Percentiles rank a stretch among this genome's conserved stretches.
Conservation (phyloP, 2,797 vertebrate genomes). For the Ptychobarbus kaznakovi region DNA sequence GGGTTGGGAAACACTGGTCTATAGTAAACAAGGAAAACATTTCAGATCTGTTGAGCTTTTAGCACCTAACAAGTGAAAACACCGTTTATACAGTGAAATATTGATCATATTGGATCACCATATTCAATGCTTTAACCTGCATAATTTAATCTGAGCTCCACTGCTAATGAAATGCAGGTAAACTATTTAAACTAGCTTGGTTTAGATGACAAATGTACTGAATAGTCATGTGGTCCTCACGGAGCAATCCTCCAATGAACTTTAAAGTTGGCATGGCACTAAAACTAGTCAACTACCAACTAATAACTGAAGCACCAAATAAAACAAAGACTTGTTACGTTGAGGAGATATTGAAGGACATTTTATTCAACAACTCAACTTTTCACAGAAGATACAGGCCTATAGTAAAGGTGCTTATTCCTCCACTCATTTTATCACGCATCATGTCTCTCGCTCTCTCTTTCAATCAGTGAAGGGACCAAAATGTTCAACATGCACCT, state of each 20-base stretch:
- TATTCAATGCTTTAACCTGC: background rate
- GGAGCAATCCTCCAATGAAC: background rate
- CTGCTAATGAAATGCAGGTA: background rate
- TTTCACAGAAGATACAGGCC: constrained; percentile 79
- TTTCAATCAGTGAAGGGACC: constrained; percentile 79
- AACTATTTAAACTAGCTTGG: background rate
- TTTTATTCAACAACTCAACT: constrained; percentile 85
- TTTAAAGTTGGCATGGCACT: background rate
- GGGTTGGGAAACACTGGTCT: too few species aligned
- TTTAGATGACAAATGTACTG: background rate
- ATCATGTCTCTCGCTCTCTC: constrained; percentile 39
- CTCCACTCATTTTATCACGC: constrained; percentile 37
- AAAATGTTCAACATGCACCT: constrained; percentile 90
- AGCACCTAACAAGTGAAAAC: background rate
- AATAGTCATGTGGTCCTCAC: background rate
- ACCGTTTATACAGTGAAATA: background rate
- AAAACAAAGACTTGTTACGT: constrained; percentile 14
- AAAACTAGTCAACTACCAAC: background rate
- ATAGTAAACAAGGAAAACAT: background rate
- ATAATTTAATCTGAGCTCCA: background rate
- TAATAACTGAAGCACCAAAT: constrained; percentile 12
- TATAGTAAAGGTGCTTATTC: constrained; percentile 58
- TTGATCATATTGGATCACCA: background rate
- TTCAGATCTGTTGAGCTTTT: background rate
- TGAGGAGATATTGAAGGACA: constrained; percentile 67